These are phyloP conservation scores for Sebastes oblongus DNA, from an alignment of 2,797 vertebrate genomes.

Conservation along the genomic window DNA sequence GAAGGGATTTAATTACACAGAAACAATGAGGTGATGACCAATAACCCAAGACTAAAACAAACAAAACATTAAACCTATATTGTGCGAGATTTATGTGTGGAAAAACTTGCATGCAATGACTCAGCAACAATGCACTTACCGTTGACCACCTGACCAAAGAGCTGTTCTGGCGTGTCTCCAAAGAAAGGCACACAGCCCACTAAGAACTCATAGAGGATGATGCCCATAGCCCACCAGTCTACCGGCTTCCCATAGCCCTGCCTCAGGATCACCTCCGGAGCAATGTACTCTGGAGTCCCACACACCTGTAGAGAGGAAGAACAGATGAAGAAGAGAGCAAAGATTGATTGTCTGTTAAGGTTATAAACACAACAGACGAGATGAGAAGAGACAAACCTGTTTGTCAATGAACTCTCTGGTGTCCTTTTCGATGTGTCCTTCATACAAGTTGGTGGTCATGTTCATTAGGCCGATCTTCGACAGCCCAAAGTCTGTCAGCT, in stretches of 20 bases:
- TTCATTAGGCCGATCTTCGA: slow-evolving; percentile 97
- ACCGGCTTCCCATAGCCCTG: slow-evolving; percentile 96
- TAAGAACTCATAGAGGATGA: slow-evolving; percentile 94
- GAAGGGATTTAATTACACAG: not conserved
- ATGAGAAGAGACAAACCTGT: slow-evolving; percentile 77
- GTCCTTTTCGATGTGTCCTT: slow-evolving; percentile 95
- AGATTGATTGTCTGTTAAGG: not conserved
- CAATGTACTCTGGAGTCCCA: slow-evolving; percentile 95
- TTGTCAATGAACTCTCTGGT: slow-evolving; percentile 95
- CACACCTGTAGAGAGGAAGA: slow-evolving; percentile 83
- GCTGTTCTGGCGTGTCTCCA: slow-evolving; percentile 93
- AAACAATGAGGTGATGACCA: not conserved
- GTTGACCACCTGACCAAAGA: slow-evolving; percentile 96
- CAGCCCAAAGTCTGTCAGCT: slow-evolving; percentile 94
- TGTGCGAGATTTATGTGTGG: not conserved
- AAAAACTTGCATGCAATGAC: not conserved
- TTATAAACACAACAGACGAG: not conserved
- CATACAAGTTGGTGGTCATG: slow-evolving; percentile 95
- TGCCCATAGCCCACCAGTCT: slow-evolving; percentile 97
- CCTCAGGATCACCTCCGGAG: slow-evolving; percentile 93
- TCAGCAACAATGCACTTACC: slow-evolving; percentile 65
- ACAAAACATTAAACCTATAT: not conserved
- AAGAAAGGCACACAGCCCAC: slow-evolving; percentile 96
- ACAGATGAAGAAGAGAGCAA: not conserved
- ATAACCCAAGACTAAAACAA: not conserved